Base-by-base conservation (phyloP, 64 coral and sea anemone species). In the Pocillopora verrucosa region DNA sequence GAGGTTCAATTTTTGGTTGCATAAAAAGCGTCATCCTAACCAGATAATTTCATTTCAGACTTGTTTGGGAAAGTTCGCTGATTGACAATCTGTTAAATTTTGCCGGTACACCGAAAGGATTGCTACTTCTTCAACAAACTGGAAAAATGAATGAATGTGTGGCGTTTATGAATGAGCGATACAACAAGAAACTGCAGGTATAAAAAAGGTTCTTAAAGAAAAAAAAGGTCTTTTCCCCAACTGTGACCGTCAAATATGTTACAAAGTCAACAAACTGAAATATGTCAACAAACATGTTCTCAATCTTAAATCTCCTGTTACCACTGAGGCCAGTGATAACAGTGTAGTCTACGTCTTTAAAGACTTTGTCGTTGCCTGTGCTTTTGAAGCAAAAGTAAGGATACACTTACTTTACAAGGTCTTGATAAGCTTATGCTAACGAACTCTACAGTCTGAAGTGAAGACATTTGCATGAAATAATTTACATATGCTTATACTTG, bases 71-170 rank as follows among this genome's bases (percentile, higher is more conserved):
- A 51, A 91, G 88, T 58, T 95, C 93, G 2, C 85, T 99, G 59
- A 88, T 99, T 11, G 97, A 99, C 61, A 99, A 99, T 76, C 91
- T 99, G 65, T 75, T 99, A 17, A 99, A 99, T 86, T 99, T 99
- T 82, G 97, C 97, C 72, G 97, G 94, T 63, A 99, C 97, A 9
- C 97, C 97, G 0, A 99, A 99, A 83, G 97, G 97, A 36, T 41
- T 99, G 15, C 80, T 95, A 1, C 84, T 99, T 16, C 65, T 99
- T 35, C 97, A 99, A 36, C 97, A 95, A 57, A 95, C 97, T 37
- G 97, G 97, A 61, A 95, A 86, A 86, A 95, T 99, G 79, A 91
- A 91, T 38, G 93, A 99, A 79, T 94, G 97, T 34, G 94, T 99
- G 11, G 94, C 93, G 22, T 99, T 93, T 65, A 99, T 99, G 97